Evolutionary conservation across 2,797 vertebrate species (phyloP), one percentile per base, ranked within the genome.

Genomic region (Delichon dasypus): DNA sequence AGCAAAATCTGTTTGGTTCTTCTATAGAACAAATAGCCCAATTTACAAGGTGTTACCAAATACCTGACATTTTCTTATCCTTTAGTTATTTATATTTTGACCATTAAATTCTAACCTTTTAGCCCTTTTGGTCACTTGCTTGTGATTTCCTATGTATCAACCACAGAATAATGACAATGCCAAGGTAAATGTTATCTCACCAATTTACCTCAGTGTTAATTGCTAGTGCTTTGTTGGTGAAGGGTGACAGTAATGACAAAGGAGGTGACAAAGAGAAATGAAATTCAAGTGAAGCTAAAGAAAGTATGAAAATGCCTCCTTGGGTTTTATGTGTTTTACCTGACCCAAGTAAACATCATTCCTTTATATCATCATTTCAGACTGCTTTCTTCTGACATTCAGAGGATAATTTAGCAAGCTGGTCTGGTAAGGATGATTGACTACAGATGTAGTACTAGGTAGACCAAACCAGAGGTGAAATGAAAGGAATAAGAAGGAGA

Each of bases 301-400:
- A 94, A 97, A 93, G 51, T 85, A 94, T 66, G 73, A 96, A 94
- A 96, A 94, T 65, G 67, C 40, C 61, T 93, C 66, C 68, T 72
- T 90, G 70, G 32, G 29, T 76, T 97, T 93, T 95, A 78, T 85
- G 71, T 91, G 86, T 74, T 55, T 60, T 90, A 88, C 84, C 91
- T 96, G 86, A 90, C 75, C 85, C 76, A 90, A 38, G 87, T 73
- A 93, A 79, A 45, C 32, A 93, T 55, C 72, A 47, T 62, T 77
- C 47, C 66, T 92, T 96, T 94, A 95, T 97, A 94, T 96, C 76
- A 89, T 74, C 60, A 57, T 92, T 96, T 96, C 78, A 91, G 77
- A 47, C 58, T 62, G 92, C 87, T 94, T 92, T 88, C 87, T 97
- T 97, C 77, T 94, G 92, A 93, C 80, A 80, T 94, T 89, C 6